phyloP scores from a whole-genome alignment of 2,888 invertebrate species.

The Drosophila differens region DNA sequence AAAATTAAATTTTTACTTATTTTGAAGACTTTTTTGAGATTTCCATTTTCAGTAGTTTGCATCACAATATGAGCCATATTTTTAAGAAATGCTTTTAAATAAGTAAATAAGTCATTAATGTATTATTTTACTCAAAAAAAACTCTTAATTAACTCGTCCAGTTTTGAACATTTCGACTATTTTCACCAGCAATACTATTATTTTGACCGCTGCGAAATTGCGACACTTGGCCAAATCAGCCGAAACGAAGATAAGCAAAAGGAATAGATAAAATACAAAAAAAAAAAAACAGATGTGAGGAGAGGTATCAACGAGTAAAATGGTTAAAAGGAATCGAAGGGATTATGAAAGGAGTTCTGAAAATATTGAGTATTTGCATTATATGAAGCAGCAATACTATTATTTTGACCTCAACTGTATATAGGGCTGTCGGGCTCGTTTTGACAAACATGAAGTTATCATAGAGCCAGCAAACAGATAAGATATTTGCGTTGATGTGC shows the following conservation, averaged over 20 bases:
- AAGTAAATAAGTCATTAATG: neutral
- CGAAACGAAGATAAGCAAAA: neutral
- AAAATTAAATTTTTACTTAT: neutral
- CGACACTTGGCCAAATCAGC: neutral
- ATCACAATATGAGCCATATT: neutral
- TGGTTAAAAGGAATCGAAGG: neutral
- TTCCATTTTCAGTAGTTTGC: neutral
- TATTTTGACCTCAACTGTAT: neutral
- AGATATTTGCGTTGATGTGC: conserved; percentile 37
- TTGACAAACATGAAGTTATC: conserved; percentile 39
- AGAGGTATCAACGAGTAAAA: neutral
- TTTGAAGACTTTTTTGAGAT: neutral
- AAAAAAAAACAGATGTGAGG: neutral
- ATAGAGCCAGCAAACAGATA: conserved; percentile 35
- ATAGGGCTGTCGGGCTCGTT: neutral
- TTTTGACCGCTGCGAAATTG: neutral
- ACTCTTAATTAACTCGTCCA: neutral
- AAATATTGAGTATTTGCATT: neutral
- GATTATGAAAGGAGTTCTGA: neutral
- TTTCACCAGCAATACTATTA: neutral
- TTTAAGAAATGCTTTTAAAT: neutral
- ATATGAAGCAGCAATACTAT: neutral
- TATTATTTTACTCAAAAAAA: neutral
- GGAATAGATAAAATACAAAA: neutral
- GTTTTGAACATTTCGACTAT: neutral